Percentiles rank a stretch among this genome's conserved stretches.
phyloP scores from a whole-genome alignment of 1,140 invertebrate genomes.

The Drosophila nannoptera region DNA sequence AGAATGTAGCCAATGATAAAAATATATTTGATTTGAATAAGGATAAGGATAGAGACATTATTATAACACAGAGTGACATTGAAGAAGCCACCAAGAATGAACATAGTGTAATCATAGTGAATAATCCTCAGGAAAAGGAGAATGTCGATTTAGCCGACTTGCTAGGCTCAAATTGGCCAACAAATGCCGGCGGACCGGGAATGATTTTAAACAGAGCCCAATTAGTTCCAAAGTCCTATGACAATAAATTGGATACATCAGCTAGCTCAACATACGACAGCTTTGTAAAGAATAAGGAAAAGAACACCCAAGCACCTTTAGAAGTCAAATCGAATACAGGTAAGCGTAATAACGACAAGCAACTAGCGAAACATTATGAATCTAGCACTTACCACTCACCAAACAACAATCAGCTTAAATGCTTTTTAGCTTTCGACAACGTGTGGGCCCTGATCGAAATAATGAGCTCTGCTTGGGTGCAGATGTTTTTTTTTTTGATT shows the following conservation, averaged over 20 bases:
- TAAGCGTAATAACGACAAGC: slow-evolving; percentile 3
- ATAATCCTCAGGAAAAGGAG: slow-evolving; percentile 36
- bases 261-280: neutral
- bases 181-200: slow-evolving; percentile 59
- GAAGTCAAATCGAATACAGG: slow-evolving; percentile 11
- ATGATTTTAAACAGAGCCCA: slow-evolving; percentile 46
- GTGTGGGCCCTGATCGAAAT: too few species aligned
- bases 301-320: neutral
- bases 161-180: slow-evolving; percentile 75
- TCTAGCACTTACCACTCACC: neutral
- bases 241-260: slow-evolving; percentile 28
- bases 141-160: slow-evolving; percentile 78
- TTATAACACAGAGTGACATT: slow-evolving; percentile 59
- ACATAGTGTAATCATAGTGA: slow-evolving; percentile 71
- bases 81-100: slow-evolving; percentile 77
- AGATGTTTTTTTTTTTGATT: too few species aligned
- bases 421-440: too few species aligned
- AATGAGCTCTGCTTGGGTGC: too few species aligned
- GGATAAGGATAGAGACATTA: slow-evolving; percentile 53
- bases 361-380: too few species aligned
- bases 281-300: slow-evolving; percentile 5
- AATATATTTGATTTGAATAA: slow-evolving; percentile 10
- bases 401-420: too few species aligned
- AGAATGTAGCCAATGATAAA: slow-evolving; percentile 12
- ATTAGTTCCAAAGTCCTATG: slow-evolving; percentile 15